These are phyloP conservation scores for Tapirus terrestris DNA, from an alignment of 2,113 vertebrate species.

Conservation along the genomic window DNA sequence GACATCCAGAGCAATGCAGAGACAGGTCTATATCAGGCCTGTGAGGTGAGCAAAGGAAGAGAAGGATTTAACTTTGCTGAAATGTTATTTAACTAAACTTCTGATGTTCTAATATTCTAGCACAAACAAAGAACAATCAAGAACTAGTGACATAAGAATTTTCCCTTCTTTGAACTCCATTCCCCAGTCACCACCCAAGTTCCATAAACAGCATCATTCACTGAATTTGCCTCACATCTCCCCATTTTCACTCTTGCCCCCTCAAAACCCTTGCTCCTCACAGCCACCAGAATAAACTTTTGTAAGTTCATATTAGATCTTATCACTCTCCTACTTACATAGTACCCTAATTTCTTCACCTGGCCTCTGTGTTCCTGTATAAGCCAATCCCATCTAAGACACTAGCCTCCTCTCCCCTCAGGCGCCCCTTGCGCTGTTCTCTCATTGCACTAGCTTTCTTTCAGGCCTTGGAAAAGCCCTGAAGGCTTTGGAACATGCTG, in stretches of 20 bases:
- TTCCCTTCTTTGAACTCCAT: neutral
- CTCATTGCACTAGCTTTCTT: neutral
- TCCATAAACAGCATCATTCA: neutral
- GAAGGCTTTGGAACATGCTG: neutral
- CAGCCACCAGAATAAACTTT: neutral
- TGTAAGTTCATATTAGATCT: neutral
- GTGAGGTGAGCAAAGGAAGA: neutral
- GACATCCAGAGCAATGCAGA: neutral
- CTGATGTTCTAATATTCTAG: neutral
- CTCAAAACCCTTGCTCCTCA: neutral
- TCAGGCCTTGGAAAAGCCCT: neutral
- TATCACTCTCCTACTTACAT: neutral
- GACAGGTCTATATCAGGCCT: neutral
- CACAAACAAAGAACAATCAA: neutral
- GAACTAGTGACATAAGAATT: neutral
- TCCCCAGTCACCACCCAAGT: neutral
- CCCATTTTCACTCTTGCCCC: neutral
- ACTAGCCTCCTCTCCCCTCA: neutral
- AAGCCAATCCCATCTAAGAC: no score
- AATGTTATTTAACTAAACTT: neutral
- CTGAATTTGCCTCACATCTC: neutral
- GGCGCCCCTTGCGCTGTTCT: rapidly evolving
- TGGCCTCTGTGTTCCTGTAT: neutral
- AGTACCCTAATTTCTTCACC: neutral
- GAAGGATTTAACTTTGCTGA: neutral